A percentile compares a stretch with the other conserved stretches of the same genome.
These are phyloP conservation scores for silkworm (Bombyx mori) DNA, from an alignment of 1,140 invertebrate genomes.

Conservation along the genomic window ASM3026992v2 NC_085115.1:351501-352000, in stretches of 20 bases:
- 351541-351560: constrained; percentile 18
- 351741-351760: constrained; percentile 1
- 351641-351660: constrained; percentile 15
- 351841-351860: no score
- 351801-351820: constrained; percentile 6
- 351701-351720: neutral
- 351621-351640: constrained; percentile 9
- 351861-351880: no score
- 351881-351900: no score
- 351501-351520: constrained; percentile 9
- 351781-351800: neutral
- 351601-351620: constrained; percentile 3
- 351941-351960: no score
- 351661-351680: constrained; percentile 8
- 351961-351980: no score
- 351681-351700: constrained; percentile 5
- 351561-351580: constrained; percentile 12
- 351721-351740: neutral
- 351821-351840: no score
- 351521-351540: constrained; percentile 14
- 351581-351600: constrained; percentile 20
- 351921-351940: no score
- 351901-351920: no score
- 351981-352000: no score
- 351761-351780: neutral